Conservation (phyloP, 92 coral and sea anemone genomes). For the Porites rus region DNA sequence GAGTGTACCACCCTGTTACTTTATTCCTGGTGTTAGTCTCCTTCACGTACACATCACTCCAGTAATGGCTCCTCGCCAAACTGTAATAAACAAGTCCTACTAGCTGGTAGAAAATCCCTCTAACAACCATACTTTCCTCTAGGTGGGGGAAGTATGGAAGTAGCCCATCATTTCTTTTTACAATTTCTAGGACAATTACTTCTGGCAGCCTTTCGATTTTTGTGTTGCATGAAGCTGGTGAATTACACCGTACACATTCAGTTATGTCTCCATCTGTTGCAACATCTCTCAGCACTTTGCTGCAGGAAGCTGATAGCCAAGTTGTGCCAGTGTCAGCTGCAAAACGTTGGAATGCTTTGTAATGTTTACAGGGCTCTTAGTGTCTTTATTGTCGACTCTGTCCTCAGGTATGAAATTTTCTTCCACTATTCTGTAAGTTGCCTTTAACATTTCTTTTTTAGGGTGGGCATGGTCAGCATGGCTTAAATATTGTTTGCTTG, state of each 20-base stretch:
- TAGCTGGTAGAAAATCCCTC: neutral
- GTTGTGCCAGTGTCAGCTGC: neutral
- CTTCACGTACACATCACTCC: neutral
- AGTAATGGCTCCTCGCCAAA: neutral
- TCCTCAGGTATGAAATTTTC: neutral
- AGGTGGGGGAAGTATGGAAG: neutral
- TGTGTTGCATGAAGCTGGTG: neutral
- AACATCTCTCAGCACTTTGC: neutral
- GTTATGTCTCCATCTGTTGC: neutral
- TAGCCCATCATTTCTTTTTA: neutral
- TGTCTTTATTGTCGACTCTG: neutral
- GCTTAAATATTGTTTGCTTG: neutral
- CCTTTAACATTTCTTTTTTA: neutral
- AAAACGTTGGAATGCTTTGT: neutral
- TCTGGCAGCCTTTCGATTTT: neutral
- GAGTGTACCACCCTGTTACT: constrained; percentile 9
- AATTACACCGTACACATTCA: neutral
- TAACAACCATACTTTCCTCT: neutral
- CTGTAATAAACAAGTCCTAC: neutral
- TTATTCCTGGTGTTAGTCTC: neutral
- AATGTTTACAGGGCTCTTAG: neutral
- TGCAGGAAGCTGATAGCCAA: neutral
- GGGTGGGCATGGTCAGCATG: neutral
- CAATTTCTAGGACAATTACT: neutral
- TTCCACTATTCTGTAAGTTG: neutral